These are phyloP conservation scores for Scopus umbretta DNA, from an alignment of 2,113 vertebrate species.

Conservation along the genomic window DNA sequence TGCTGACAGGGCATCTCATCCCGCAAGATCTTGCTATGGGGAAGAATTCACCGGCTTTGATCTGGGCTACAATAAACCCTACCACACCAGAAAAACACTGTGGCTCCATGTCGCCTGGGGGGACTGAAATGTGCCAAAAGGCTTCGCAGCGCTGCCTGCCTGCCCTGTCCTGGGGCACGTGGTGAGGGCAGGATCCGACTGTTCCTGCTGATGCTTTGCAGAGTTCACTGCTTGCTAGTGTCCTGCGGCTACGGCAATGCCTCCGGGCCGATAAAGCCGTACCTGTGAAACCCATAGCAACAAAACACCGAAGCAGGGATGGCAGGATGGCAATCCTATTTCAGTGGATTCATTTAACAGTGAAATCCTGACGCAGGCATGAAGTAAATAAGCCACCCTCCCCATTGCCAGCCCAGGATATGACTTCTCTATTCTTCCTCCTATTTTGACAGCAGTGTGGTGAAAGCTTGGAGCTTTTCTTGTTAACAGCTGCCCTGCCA, in stretches of 20 bases:
- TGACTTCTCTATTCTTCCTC: not conserved
- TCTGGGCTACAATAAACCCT: not conserved
- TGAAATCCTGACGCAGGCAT: not conserved
- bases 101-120: not conserved
- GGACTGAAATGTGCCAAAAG: not conserved
- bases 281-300: not conserved
- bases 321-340: not conserved
- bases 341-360: not conserved
- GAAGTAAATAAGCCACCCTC: not conserved
- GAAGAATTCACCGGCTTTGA: not conserved
- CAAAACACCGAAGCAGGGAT: not conserved
- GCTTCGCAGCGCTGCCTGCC: not conserved
- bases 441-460: not conserved
- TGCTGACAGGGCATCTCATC: not conserved
- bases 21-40: not conserved
- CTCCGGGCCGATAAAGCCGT: not conserved
- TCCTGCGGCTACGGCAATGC: accelerated
- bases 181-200: not conserved
- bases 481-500: not conserved
- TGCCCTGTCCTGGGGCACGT: not conserved
- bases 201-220: not conserved
- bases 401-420: not conserved
- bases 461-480: not conserved
- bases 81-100: not conserved
- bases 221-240: not conserved